Base-by-base conservation (phyloP, 2,797 vertebrate species). In the Chelmon rostratus region DNA sequence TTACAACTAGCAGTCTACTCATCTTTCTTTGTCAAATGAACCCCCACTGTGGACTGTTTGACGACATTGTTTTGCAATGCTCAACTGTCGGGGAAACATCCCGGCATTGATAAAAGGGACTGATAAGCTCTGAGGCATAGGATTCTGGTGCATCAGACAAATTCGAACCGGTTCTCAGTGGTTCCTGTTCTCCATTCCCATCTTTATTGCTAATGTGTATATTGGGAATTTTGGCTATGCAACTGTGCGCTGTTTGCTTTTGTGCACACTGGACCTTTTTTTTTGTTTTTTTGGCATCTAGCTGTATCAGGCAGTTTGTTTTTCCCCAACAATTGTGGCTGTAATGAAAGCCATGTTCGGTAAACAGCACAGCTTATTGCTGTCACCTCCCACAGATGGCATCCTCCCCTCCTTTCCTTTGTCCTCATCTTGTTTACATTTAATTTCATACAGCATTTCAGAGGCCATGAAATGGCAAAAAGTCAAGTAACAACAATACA, bases 351-450 rank as follows among this genome's bases (percentile, higher is more conserved):
- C 73, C 84, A 68, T 74, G 83, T 84, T 84, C 5, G 33, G 75
- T 83, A 86, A 89, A 86, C 81, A 78, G 64, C 67, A 1, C 58
- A 23, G 81, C 8, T 6, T 73, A 83, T 76, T 42, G 64, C 76
- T 53, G 78, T 81, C 85, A 70, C 82, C 86, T 88, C 86, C 89
- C 68, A 70, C 76, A 46, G 71, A 86, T 84, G 83, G 89, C 88
- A 81, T 67, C 61, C 67, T 85, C 74, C 46, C 67, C 82, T 28
- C 76, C 79, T 56, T 44, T 42, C 65, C 68, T 78, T 84, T 57
- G 76, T 90, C 86, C 77, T 76, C 40, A 5, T 70, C 81, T 80
- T 86, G 88, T 91, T 90, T 91, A 64, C 83, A 75, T 89, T 91
- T 85, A 52, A 90, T 90, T 89, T 84, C 47, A 46, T 57, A 49